phyloP scores from a whole-genome alignment of 1,140 invertebrate species.

The Drosophila pruinosa region DNA sequence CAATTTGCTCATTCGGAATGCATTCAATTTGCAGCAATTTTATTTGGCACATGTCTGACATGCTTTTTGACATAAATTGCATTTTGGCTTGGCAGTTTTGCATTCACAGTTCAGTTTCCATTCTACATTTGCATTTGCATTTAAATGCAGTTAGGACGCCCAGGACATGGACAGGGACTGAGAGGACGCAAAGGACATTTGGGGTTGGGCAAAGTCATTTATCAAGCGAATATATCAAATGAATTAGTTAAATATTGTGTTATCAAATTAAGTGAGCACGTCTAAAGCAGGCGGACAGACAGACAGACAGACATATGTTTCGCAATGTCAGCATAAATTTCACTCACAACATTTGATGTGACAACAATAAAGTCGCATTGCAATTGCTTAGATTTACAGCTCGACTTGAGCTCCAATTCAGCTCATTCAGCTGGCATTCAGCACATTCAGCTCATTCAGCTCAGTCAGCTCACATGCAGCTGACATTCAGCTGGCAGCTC shows the following conservation, averaged over 20 bases:
- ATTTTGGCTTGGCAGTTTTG: slow-evolving; percentile 13
- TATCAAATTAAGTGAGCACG: slow-evolving; percentile 66
- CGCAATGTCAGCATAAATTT: slow-evolving; percentile 71
- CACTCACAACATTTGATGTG: slow-evolving; percentile 61
- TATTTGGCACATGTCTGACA: slow-evolving; percentile 57
- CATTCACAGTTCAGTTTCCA: neutral
- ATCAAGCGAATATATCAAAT: slow-evolving; percentile 64
- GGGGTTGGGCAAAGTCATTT: slow-evolving; percentile 46
- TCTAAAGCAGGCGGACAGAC: neutral
- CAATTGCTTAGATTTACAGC: too few relatives aligned
- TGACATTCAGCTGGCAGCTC: slow-evolving; percentile 3
- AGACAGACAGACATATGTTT: slow-evolving; percentile 12
- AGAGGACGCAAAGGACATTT: neutral
- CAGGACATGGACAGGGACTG: too few relatives aligned
- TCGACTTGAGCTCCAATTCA: too few relatives aligned
- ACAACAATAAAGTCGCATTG: slow-evolving; percentile 55
- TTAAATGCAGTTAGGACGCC: slow-evolving; percentile 56
- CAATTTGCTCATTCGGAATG: slow-evolving; percentile 48
- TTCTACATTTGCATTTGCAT: slow-evolving; percentile 52
- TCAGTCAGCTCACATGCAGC: neutral
- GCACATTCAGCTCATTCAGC: neutral
- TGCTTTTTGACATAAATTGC: slow-evolving; percentile 62
- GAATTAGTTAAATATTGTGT: slow-evolving; percentile 81
- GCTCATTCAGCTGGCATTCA: neutral
- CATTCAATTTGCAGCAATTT: slow-evolving; percentile 65